Base-by-base conservation (phyloP, 1,140 invertebrate species). In the Drosophila navojoa region DNA sequence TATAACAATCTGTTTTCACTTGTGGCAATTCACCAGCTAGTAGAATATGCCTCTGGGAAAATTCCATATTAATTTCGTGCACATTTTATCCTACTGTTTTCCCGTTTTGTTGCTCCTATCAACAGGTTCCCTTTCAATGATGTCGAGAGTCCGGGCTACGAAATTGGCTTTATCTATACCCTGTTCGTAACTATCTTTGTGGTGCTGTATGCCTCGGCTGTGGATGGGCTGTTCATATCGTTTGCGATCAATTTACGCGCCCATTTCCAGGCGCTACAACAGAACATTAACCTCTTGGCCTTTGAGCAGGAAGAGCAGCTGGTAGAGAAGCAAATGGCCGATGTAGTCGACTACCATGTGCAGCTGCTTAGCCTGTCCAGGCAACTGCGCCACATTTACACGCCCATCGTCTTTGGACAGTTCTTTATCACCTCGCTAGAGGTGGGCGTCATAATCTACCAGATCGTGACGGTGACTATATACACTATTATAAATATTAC, bases 391-490 rank as follows among this genome's bases (percentile, higher is more conserved):
- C 10, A 54, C 4, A 82, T 79, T 5, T 91, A 85, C 16, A 79
- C 57, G 25, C 82, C 90, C n/a, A 91, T 91, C 6, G 79, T 91
- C 1, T 80, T 91, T 44, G 82, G 78, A 3, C 90, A 91, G 62
- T 91, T 91, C 47, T 66, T 91, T 4, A 85, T 91, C 16, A 91
- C 90, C 5, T 91, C 90, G 16, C 45, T 91, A 66, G 77, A 89
- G 68, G 80, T 91, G 16, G 87, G 90, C 25, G 86, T 91, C 32
- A 91, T 91, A n/a, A 85, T 91, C n/a, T 91, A 91, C 64, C 90
- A 91, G 61, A 78, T 91, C 11, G 73, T 91, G 0, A 90, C 76
- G 53, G 90, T 91, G 11, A 4, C 78, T 27, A 22, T 59, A 4
- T 27, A 44, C 2, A 15, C 2, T 38, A 16, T 5, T 11, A 11